Evolutionary conservation across 2,888 invertebrate genomes (phyloP), one percentile per base, ranked within the genome.

Genomic region (Fabriciana adippe): DNA sequence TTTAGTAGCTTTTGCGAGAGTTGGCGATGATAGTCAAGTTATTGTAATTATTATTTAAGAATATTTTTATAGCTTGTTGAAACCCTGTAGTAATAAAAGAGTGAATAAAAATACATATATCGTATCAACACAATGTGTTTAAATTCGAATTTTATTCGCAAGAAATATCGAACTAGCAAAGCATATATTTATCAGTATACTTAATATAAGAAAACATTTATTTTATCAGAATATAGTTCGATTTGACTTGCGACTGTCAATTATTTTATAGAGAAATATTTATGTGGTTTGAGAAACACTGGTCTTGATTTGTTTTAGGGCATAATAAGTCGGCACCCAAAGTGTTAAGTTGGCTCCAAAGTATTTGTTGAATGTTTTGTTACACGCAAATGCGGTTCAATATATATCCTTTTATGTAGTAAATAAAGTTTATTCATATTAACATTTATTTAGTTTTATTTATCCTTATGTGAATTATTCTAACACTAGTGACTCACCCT

Each of bases 351-450:
- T 81, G 35, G 87, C 89, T 89, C 90, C 91, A 91, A 91, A 91
- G 91, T 90, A 86, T 88, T 90, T 90, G 90, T 91, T 92, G 85
- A 90, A 88, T 89, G 89, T 90, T 91, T 87, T 90, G 90, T 90
- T 90, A 87, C 79, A 80, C 80, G 82, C 76, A 82, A 87, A 81
- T 84, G 83, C 81, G 84, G 83, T 89, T 86, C 81, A 82, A 80
- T 87, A 82, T 87, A 89, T 88, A 72, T 86, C 88, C 89, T 91
- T 89, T 89, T 90, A 89, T 86, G 84, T 90, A 92, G 89, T 41
- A 85, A 92, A 91, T 92, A 92, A 92, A 92, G 88, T 91, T 89
- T 91, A 92, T 92, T 90, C 86, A 88, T 91, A 88, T 88, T 89
- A 83, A 81, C 76, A 75, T 70, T 73, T 59, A 68, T 60, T 67